A percentile compares a stretch with the other conserved stretches of the same genome.
These are phyloP conservation scores for Pachymerium ferrugineum DNA, from an alignment of 2,888 invertebrate species.

Conservation along the genomic window DNA sequence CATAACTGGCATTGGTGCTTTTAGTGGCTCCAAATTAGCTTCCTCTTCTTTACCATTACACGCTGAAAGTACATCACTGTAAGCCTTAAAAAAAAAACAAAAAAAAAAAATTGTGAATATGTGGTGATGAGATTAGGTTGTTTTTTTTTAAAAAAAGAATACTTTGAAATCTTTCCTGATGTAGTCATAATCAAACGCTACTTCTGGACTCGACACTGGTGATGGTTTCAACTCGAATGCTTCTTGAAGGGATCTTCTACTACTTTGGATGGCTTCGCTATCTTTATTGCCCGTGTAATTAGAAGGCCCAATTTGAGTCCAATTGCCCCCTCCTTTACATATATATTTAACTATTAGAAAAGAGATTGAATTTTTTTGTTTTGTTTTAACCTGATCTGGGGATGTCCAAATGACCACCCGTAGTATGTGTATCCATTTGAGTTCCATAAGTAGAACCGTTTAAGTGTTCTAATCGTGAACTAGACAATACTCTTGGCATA, in stretches of 20 bases:
- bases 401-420: slow-evolving; percentile 62
- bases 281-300: slow-evolving; percentile 26
- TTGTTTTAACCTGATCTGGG: slow-evolving; percentile 49
- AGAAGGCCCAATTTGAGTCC: slow-evolving; percentile 25
- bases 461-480: slow-evolving; percentile 67
- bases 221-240: slow-evolving; percentile 29
- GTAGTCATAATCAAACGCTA: slow-evolving; percentile 32
- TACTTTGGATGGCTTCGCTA: background rate
- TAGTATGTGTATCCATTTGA: slow-evolving; percentile 58
- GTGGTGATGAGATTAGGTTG: no score
- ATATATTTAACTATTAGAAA: background rate
- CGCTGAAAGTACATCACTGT: slow-evolving; percentile 28
- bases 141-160: no score
- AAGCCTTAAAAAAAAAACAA: slow-evolving; percentile 15
- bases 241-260: background rate
- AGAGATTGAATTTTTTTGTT: no score
- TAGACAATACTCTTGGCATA: slow-evolving; percentile 65
- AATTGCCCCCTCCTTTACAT: slow-evolving; percentile 35
- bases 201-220: slow-evolving; percentile 29
- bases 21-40: slow-evolving; percentile 21
- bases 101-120: background rate
- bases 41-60: background rate
- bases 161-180: slow-evolving; percentile 34
- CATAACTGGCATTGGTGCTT: slow-evolving; percentile 33
- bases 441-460: slow-evolving; percentile 57